phyloP scores from a whole-genome alignment of 2,113 vertebrate genomes.

The Charina bottae region DNA sequence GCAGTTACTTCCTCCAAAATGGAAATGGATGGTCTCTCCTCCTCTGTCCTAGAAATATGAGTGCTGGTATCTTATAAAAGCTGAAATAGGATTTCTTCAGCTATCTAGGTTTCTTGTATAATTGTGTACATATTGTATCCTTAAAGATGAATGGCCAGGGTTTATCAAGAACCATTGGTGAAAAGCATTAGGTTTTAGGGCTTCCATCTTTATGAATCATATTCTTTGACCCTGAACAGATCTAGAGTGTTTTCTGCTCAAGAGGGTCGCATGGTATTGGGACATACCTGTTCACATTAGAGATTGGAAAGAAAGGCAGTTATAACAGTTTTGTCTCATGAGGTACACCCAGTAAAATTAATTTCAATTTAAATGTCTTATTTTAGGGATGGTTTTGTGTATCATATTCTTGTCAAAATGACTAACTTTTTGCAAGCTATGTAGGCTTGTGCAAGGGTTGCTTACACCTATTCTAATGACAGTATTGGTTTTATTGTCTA shows the following conservation, averaged over 20 bases:
- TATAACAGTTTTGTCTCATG: neutral
- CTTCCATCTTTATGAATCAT: neutral
- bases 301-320: neutral
- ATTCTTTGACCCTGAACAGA: neutral
- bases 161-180: neutral
- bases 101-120: neutral
- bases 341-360: neutral
- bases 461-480: neutral
- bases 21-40: neutral
- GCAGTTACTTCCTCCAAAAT: too few relatives aligned
- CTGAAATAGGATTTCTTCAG: neutral
- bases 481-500: neutral
- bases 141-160: neutral
- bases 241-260: neutral
- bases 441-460: neutral
- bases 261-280: neutral
- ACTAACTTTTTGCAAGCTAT: neutral
- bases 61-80: neutral
- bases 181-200: neutral
- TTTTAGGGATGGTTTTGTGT: neutral
- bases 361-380: neutral
- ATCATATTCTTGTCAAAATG: neutral
- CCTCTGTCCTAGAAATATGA: neutral
- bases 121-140: neutral
- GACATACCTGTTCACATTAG: neutral